Evolutionary conservation across 2,113 vertebrate species (phyloP), one percentile per base, ranked within the genome.

Genomic region (Clarias gariepinus): DNA sequence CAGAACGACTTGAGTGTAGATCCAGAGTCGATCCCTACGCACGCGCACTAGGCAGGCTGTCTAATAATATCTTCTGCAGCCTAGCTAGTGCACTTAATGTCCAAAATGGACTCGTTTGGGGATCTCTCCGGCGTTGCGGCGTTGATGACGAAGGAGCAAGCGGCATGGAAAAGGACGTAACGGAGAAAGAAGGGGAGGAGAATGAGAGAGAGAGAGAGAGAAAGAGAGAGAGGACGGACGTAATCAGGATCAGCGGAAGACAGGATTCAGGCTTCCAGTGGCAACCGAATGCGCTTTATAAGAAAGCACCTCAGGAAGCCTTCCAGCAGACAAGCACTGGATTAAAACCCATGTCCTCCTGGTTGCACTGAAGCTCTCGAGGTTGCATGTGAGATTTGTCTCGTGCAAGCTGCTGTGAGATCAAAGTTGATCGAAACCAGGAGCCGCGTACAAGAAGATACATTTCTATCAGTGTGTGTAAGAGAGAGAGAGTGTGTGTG

Each of bases 181-280:
- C 92, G 90, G 92, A 94, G 92, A 91, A 89, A 91, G 89, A 92
- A 88, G 61, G 85, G 90, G 85, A 82, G 90, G 85, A 74, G 69
- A 33, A 23, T 33, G 18, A 21, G 76, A 6, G 66, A 5, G 64
- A 30, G 84, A 85, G 60, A 55, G 90, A 92, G 90, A 92, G 93
- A 92, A 91, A 93, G 82, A 87, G 90, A 84, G 36, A 89, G 77
- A 88, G 90, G 89, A 91, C 91, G 93, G 83, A 52, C 89, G 84
- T 83, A 91, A 91, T 83, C 90, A 91, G 91, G 91, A 90, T 89
- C 89, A 93, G 91, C 91, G 88, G 87, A 92, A 93, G 93, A 90
- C 88, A 76, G 90, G 87, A 86, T 91, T 89, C 91, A 92, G 78
- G 87, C 89, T 89, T 86, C 84, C 82, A 90, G 88, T 90, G 76